Conservation (phyloP, 1,140 invertebrate genomes). For the Drosophila bocqueti region DNA sequence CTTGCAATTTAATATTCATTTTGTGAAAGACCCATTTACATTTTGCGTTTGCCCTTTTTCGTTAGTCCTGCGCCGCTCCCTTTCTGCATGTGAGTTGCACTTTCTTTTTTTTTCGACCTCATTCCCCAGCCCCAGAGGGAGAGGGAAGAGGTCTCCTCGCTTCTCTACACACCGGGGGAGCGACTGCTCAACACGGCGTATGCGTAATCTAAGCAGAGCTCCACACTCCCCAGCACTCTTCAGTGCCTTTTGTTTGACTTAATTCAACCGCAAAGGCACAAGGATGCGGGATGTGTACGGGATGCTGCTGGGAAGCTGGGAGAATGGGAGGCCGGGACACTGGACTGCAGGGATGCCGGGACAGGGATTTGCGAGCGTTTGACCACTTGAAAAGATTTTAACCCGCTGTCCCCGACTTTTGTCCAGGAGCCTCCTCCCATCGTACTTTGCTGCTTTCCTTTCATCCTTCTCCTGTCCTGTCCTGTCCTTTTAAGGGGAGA, state of each 20-base stretch:
- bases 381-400: constrained; percentile 57
- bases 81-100: constrained; percentile 50
- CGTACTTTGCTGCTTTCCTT: not conserved
- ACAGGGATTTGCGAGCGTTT: constrained; percentile 50
- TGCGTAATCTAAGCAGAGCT: constrained; percentile 73
- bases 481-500: not conserved
- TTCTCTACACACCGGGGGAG: constrained; percentile 10
- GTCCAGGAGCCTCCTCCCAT: constrained; percentile 8
- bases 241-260: constrained; percentile 69
- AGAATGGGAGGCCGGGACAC: not conserved
- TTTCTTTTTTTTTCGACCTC: constrained; percentile 56
- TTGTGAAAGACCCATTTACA: constrained; percentile 78
- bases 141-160: not conserved
- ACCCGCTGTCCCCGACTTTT: constrained; percentile 29
- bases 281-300: constrained; percentile 45
- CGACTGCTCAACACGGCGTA: constrained; percentile 61
- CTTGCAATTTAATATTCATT: constrained; percentile 81
- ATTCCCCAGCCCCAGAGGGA: constrained; percentile 10
- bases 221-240: constrained; percentile 18
- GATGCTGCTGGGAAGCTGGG: constrained; percentile 7
- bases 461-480: not conserved
- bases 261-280: constrained; percentile 76
- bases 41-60: constrained; percentile 62
- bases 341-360: constrained; percentile 1
- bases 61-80: constrained; percentile 1